Percentiles rank a stretch among this genome's conserved stretches.
Evolutionary conservation across 2,797 vertebrate species (phyloP).

Genomic region (Periophthalmus magnuspinnatus): DNA sequence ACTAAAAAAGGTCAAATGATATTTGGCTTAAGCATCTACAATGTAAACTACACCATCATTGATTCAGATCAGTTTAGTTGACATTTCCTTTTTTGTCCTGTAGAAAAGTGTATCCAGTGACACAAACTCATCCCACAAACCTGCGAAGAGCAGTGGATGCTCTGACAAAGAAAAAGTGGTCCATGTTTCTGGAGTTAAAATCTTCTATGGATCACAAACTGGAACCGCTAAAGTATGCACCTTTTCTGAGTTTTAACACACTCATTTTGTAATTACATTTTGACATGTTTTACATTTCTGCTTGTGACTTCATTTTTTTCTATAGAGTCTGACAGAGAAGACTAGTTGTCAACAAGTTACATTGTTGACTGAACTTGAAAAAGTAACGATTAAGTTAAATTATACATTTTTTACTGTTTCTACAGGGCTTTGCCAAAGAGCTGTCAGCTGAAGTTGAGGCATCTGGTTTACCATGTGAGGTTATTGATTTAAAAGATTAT

Average conservation of each 20-base stretch:
- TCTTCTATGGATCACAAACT: constrained; percentile 93
- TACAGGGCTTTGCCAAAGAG: constrained; percentile 83
- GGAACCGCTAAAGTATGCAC: constrained; percentile 88
- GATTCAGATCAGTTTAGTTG: background rate
- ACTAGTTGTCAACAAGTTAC: background rate
- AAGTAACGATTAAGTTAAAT: background rate
- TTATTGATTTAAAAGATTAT: constrained; percentile 85
- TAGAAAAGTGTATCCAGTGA: constrained; percentile 47
- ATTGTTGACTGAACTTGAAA: background rate
- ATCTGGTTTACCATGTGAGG: constrained; percentile 73
- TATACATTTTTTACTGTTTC: background rate
- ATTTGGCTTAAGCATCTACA: no score
- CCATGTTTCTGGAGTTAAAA: constrained; percentile 82
- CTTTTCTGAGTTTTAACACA: background rate
- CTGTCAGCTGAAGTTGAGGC: constrained; percentile 77
- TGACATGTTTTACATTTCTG: background rate
- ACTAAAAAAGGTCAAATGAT: constrained; percentile 68
- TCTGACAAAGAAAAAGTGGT: constrained; percentile 40
- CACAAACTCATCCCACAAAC: constrained; percentile 18
- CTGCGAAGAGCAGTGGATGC: constrained; percentile 42
- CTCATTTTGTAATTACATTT: background rate
- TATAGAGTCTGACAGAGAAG: background rate
- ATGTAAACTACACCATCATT: background rate
- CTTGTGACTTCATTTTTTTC: background rate
- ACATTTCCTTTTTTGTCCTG: background rate